phyloP scores from a whole-genome alignment of 2,797 vertebrate genomes.

The Eupleurogrammus muticus region DNA sequence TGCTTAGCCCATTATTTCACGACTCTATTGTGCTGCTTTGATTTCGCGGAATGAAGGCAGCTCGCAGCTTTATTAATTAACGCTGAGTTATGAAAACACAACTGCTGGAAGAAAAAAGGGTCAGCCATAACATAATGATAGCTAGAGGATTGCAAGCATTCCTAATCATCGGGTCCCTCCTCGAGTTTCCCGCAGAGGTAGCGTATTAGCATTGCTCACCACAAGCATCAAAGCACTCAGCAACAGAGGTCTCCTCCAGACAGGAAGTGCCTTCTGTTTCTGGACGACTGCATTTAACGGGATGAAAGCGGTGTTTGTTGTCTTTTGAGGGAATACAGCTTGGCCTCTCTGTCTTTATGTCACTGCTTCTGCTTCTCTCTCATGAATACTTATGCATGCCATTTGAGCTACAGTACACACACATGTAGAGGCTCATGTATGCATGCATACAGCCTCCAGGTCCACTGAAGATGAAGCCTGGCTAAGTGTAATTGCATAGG shows the following conservation, averaged over 20 bases:
- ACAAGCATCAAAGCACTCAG: slow-evolving; percentile 42
- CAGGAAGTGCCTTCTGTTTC: slow-evolving; percentile 54
- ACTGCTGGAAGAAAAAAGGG: slow-evolving; percentile 47
- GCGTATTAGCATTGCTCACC: slow-evolving; percentile 70
- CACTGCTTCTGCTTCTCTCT: slow-evolving; percentile 31
- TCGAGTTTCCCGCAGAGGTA: slow-evolving; percentile 57
- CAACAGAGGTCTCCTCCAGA: slow-evolving; percentile 44
- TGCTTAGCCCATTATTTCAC: slow-evolving; percentile 30
- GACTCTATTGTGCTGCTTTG: slow-evolving; percentile 3
- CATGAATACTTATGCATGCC: slow-evolving; percentile 40
- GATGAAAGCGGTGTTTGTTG: slow-evolving; percentile 56
- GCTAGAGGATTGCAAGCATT: slow-evolving; percentile 58
- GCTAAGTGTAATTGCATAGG: slow-evolving; percentile 66
- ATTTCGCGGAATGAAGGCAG: slow-evolving; percentile 39
- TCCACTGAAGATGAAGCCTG: slow-evolving; percentile 30
- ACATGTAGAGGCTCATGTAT: slow-evolving; percentile 4
- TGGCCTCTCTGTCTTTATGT: slow-evolving; percentile 23
- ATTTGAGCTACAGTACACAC: slow-evolving; percentile 17
- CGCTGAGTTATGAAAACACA: slow-evolving; percentile 52
- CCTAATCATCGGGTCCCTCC: slow-evolving; percentile 60
- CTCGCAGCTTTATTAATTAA: slow-evolving; percentile 57
- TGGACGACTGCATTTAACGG: slow-evolving; percentile 42
- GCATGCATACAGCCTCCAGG: slow-evolving; percentile 29
- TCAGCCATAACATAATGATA: slow-evolving; percentile 65
- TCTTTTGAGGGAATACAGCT: slow-evolving; percentile 39